Evolutionary conservation across 1,140 invertebrate species (phyloP).

Genomic region (Pseudachorutes palmiensis): DNA sequence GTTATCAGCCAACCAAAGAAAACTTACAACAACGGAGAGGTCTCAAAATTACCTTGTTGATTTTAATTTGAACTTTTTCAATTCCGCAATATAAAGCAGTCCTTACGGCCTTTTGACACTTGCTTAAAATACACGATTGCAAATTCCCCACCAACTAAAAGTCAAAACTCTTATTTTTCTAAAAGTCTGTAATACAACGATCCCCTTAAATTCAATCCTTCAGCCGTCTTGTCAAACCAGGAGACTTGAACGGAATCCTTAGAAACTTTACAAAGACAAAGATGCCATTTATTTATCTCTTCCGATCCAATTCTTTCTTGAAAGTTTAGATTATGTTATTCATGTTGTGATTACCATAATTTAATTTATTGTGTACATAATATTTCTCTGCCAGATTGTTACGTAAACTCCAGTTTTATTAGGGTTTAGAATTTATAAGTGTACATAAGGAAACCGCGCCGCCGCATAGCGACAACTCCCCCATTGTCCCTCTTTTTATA

Average conservation of each 20-base stretch:
- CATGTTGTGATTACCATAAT: neutral
- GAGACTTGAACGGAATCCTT: neutral
- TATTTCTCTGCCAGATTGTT: too few species aligned
- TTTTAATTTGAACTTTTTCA: neutral
- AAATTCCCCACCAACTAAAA: neutral
- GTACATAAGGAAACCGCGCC: too few species aligned
- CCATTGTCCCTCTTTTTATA: too few species aligned
- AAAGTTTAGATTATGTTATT: neutral
- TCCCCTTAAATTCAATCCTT: too few species aligned
- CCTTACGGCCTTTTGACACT: neutral
- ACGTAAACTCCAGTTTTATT: too few species aligned
- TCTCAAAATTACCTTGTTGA: neutral
- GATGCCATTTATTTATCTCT: neutral
- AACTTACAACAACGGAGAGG: too few species aligned
- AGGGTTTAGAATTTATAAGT: too few species aligned
- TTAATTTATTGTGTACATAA: conserved; percentile 1
- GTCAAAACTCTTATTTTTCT: neutral
- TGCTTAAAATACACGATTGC: too few species aligned
- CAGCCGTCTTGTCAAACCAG: too few species aligned
- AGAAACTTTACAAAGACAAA: neutral
- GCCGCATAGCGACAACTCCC: too few species aligned
- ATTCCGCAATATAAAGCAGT: neutral
- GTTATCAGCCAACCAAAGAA: neutral
- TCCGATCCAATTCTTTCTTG: neutral
- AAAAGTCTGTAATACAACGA: too few species aligned